These are phyloP conservation scores for Schizotus pectinicornis DNA, from an alignment of 2,888 invertebrate genomes.

Conservation along the genomic window DNA sequence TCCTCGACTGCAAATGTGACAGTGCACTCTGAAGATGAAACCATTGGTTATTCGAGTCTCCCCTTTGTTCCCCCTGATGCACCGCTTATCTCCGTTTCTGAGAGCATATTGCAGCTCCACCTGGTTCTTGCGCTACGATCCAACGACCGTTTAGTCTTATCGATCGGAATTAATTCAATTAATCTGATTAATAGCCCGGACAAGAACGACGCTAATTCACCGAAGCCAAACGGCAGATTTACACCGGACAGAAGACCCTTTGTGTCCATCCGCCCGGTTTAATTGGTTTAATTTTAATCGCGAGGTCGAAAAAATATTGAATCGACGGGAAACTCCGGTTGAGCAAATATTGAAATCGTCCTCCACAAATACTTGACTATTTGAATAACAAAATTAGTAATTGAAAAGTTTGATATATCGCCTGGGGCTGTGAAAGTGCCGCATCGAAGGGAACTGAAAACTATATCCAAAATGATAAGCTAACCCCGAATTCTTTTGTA, in stretches of 20 bases:
- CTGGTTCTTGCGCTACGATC: constrained; percentile 29
- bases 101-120: constrained; percentile 22
- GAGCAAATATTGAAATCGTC: constrained; percentile 22
- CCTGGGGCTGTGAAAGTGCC: constrained; percentile 20
- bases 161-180: constrained; percentile 48
- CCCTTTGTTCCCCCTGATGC: constrained; percentile 10
- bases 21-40: constrained; percentile 35
- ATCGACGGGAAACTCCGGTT: constrained; percentile 6
- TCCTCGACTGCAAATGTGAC: constrained; percentile 31
- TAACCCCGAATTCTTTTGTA: constrained; percentile 34
- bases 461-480: constrained; percentile 31
- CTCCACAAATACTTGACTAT: constrained; percentile 18
- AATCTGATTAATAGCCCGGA: constrained; percentile 43
- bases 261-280: too few species aligned
- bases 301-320: neutral
- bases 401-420: constrained; percentile 30
- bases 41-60: constrained; percentile 21
- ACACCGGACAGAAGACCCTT: neutral
- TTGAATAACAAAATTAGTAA: constrained; percentile 29
- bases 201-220: constrained; percentile 26
- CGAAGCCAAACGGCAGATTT: constrained; percentile 13
- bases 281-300: too few species aligned
- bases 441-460: constrained; percentile 21
- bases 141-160: constrained; percentile 32
- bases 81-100: constrained; percentile 18